Evolutionary conservation across 2,113 vertebrate genomes (phyloP).

Genomic region (Megaceryle torquata): DNA sequence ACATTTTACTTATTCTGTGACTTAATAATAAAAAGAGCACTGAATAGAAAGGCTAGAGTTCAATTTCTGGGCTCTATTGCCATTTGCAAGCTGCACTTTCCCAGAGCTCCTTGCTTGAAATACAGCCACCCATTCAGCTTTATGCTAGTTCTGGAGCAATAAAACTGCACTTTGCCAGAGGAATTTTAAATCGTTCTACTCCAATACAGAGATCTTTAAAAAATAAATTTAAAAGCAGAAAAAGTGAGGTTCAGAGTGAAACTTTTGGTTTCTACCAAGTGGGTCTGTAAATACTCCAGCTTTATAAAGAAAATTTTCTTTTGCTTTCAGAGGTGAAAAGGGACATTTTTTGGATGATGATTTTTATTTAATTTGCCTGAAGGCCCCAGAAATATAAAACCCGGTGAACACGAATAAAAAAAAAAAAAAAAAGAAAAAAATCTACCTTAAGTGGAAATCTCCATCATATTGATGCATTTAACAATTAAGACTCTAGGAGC

Average conservation of each 20-base stretch:
- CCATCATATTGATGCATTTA: background rate
- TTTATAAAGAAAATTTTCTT: background rate
- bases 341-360: background rate
- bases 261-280: background rate
- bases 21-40: slow-evolving; percentile 65
- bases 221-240: slow-evolving; percentile 3
- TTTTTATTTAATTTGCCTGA: background rate
- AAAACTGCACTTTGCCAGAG: slow-evolving; percentile 49
- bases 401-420: background rate
- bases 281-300: background rate
- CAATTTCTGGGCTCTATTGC: slow-evolving; percentile 53
- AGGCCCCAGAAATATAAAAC: background rate
- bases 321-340: background rate
- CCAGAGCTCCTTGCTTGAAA: slow-evolving; percentile 46
- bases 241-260: background rate
- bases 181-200: slow-evolving; percentile 45
- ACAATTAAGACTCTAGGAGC: background rate
- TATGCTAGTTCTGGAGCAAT: slow-evolving; percentile 57
- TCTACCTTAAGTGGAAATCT: background rate
- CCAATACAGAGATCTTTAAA: slow-evolving; percentile 28
- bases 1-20: slow-evolving; percentile 57
- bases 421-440: background rate
- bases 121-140: slow-evolving; percentile 61
- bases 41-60: slow-evolving; percentile 51
- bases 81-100: slow-evolving; percentile 52